A percentile compares a stretch with the other conserved stretches of the same genome.
phyloP scores from a whole-genome alignment of 92 coral and sea anemone genomes.

The Parazoanthus atlanticus region DNA sequence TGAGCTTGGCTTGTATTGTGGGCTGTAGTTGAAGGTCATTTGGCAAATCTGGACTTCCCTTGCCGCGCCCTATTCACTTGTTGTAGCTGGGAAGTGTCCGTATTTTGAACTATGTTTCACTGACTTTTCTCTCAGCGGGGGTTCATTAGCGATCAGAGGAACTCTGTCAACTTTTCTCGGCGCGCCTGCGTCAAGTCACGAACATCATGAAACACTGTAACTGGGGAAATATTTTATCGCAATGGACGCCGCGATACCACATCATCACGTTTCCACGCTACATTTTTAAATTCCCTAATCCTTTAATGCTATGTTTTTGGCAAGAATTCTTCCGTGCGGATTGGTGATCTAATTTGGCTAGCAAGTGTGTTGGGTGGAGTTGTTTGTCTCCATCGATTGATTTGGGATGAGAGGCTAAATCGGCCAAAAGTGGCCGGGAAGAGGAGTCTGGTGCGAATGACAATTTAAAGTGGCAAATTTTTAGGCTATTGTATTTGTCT shows the following conservation, averaged over 20 bases:
- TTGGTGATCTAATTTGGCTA: slow-evolving; percentile 29
- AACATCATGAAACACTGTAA: not conserved
- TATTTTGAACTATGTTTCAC: not conserved
- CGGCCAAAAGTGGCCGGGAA: slow-evolving; percentile 7
- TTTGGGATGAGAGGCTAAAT: slow-evolving; percentile 1
- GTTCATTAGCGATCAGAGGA: not conserved
- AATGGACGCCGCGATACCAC: not conserved
- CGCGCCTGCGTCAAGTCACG: slow-evolving; percentile 31
- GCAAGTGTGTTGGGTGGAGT: not conserved
- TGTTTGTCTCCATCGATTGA: not conserved
- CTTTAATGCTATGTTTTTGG: not conserved
- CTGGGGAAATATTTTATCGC: not conserved
- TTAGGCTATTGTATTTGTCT: too few species aligned
- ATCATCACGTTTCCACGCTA: not conserved
- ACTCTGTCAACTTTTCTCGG: not conserved
- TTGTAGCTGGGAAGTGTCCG: not conserved
- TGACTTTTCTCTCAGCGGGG: not conserved
- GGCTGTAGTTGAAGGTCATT: not conserved
- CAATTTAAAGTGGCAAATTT: not conserved
- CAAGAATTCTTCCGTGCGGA: slow-evolving; percentile 13
- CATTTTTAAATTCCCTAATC: too few species aligned
- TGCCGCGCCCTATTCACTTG: not conserved
- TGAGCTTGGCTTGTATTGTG: not conserved
- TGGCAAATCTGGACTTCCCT: not conserved
- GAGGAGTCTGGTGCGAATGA: not conserved